These are phyloP conservation scores for Caerostris extrusa DNA, from an alignment of 1,140 invertebrate genomes.

Conservation along the genomic window DNA sequence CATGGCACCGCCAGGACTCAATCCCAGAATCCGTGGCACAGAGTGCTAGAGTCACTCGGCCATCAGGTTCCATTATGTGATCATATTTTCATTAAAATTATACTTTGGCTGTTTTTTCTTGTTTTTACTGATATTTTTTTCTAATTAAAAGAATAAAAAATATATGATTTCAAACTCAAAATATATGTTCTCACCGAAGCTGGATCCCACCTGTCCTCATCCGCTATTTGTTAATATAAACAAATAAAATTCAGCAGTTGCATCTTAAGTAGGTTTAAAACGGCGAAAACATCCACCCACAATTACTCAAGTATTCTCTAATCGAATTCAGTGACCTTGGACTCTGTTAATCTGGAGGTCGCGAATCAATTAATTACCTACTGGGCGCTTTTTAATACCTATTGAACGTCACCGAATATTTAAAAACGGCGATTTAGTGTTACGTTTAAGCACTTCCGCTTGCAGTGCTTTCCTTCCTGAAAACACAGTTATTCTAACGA, in stretches of 20 bases:
- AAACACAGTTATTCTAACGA: neutral
- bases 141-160: no score
- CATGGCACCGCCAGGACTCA: no score
- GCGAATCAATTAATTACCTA: neutral
- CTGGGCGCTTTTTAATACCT: neutral
- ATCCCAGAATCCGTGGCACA: no score
- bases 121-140: no score
- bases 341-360: neutral
- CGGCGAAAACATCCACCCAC: neutral
- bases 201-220: no score
- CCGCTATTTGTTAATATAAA: no score
- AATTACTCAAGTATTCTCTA: neutral
- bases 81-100: no score
- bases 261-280: neutral
- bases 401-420: neutral
- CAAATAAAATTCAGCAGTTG: neutral
- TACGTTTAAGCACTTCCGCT: neutral
- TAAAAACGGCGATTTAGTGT: neutral
- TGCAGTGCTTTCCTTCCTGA: neutral
- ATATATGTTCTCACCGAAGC: no score
- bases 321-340: constrained; percentile 24
- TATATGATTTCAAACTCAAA: no score
- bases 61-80: no score
- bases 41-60: no score
- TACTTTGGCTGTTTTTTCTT: no score